Conservation (phyloP, 23 tunicate species). For the Corella eumyota region DNA sequence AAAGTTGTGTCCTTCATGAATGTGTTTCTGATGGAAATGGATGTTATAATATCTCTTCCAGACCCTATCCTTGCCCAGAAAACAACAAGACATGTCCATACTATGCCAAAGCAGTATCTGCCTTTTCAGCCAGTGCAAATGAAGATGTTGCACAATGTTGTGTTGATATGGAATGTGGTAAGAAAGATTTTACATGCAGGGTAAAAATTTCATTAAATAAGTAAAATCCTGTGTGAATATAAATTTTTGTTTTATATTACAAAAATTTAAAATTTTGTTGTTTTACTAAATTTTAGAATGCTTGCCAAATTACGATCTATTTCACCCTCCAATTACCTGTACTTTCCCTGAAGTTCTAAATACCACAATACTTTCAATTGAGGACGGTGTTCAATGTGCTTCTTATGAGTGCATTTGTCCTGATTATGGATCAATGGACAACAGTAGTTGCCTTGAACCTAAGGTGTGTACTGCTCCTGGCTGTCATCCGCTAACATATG, state of each 20-base stretch:
- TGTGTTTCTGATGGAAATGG: background rate
- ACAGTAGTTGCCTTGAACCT: background rate
- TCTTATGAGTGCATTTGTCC: conserved; percentile 10
- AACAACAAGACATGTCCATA: background rate
- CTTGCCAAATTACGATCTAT: conserved; percentile 1
- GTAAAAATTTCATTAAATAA: too few species aligned
- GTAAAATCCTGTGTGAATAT: too few species aligned
- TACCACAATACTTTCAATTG: background rate
- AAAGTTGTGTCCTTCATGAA: too few species aligned
- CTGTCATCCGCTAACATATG: background rate
- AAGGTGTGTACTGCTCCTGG: conserved; percentile 3
- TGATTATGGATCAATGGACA: background rate
- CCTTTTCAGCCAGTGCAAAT: too few species aligned
- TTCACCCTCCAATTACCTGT: background rate
- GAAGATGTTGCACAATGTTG: too few species aligned
- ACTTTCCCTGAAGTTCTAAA: background rate
- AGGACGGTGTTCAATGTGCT: background rate
- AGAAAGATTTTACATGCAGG: too few species aligned
- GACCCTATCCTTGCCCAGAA: background rate
- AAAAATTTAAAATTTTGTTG: too few species aligned
- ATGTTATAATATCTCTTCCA: background rate
- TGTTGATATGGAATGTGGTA: too few species aligned
- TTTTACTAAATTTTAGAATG: conserved; percentile 6
- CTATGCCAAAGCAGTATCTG: too few species aligned
- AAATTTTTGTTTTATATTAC: too few species aligned